phyloP scores from a whole-genome alignment of 2,113 vertebrate species.

The Sceloporus tristichus region DNA sequence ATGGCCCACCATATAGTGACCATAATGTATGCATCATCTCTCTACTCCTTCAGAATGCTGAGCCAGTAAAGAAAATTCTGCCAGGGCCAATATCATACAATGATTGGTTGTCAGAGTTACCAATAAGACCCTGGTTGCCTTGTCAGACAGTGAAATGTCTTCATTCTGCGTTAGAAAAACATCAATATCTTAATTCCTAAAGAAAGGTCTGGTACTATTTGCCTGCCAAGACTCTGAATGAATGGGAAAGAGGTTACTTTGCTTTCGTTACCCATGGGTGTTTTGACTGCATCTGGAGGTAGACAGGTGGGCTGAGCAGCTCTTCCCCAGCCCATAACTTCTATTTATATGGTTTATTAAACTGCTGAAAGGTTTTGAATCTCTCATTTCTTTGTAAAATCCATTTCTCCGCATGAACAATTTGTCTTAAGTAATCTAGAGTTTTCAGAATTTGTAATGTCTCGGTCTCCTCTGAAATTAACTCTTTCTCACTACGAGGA shows the following conservation, averaged over 20 bases:
- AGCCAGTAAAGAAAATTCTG: not conserved
- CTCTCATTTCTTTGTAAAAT: constrained; percentile 60
- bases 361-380: constrained; percentile 62
- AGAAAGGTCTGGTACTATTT: constrained; percentile 7
- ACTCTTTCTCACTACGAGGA: constrained; percentile 49
- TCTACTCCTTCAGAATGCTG: not conserved
- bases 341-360: constrained; percentile 63
- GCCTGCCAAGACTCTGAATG: constrained; percentile 8
- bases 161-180: constrained; percentile 10
- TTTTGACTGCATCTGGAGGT: constrained; percentile 42
- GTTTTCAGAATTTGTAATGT: constrained; percentile 54
- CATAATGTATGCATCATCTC: not conserved
- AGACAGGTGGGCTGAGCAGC: constrained; percentile 54
- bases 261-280: constrained; percentile 43
- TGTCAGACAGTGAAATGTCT: constrained; percentile 24
- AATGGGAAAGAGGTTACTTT: constrained; percentile 42
- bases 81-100: not conserved
- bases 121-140: constrained; percentile 29
- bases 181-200: not conserved
- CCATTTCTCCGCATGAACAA: constrained; percentile 61
- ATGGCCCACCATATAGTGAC: not conserved
- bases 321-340: constrained; percentile 46
- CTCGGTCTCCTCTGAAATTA: constrained; percentile 53
- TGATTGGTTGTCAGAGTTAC: constrained; percentile 33
- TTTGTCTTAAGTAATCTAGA: constrained; percentile 52